phyloP scores from a whole-genome alignment of 2,888 invertebrate species.

The Ichneumoninae sp. region DNA sequence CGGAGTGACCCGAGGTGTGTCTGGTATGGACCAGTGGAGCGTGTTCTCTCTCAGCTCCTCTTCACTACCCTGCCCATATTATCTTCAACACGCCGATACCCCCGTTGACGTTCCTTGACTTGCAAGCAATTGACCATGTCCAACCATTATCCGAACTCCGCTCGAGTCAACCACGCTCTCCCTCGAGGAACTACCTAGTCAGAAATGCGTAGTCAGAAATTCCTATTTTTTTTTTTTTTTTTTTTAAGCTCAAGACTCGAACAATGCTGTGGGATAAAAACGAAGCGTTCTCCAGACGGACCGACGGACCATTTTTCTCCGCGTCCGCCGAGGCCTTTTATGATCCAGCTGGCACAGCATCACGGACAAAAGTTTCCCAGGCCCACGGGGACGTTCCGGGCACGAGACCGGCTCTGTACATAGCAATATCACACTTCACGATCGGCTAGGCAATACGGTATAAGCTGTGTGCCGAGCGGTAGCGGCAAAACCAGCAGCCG shows the following conservation, averaged over 20 bases:
- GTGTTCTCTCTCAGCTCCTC: conserved; percentile 70
- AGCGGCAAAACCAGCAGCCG: conserved; percentile 23
- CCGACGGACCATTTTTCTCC: neutral
- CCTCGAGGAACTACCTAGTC: neutral
- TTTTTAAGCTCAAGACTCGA: neutral
- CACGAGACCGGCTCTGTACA: conserved; percentile 58
- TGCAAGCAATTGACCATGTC: conserved; percentile 66
- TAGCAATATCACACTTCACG: conserved; percentile 76
- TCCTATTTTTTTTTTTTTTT: neutral
- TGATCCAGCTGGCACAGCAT: neutral
- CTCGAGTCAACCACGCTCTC: neutral
- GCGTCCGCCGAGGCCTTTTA: neutral
- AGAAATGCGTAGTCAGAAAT: neutral
- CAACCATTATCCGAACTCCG: neutral
- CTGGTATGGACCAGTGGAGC: conserved; percentile 82
- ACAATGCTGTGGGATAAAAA: no score
- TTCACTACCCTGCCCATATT: conserved; percentile 51
- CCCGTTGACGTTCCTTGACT: conserved; percentile 55
- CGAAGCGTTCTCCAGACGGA: neutral
- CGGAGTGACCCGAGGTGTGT: conserved; percentile 76
- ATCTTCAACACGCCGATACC: conserved; percentile 46
- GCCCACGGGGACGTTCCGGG: conserved; percentile 41
- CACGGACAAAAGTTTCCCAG: conserved; percentile 71
- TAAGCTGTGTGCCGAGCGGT: conserved; percentile 62
- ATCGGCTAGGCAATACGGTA: conserved; percentile 74